These are phyloP conservation scores for Drosophila bipectinata DNA, from an alignment of 1,140 invertebrate species.

Conservation along the genomic window DNA sequence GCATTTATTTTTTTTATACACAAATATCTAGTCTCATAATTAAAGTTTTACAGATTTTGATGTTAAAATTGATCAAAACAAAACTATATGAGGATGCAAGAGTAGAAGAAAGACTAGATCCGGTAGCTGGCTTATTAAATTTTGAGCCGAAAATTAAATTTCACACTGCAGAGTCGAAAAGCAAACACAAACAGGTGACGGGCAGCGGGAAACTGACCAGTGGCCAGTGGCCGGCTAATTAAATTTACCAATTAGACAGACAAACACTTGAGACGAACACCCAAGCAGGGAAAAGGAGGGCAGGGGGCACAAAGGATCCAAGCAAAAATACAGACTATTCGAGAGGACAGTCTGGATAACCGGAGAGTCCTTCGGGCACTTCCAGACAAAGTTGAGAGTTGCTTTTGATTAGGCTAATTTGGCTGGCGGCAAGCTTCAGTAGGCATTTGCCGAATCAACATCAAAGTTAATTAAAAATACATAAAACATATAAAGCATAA, in stretches of 20 bases:
- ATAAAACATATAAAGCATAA: constrained; percentile 71
- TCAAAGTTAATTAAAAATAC: constrained; percentile 78
- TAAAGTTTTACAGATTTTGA: too few species aligned
- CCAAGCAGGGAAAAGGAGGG: constrained; percentile 14
- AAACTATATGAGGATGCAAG: too few species aligned
- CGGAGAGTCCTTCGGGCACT: constrained; percentile 17
- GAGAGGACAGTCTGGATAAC: neutral
- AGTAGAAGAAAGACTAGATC: neutral
- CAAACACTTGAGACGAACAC: constrained; percentile 66
- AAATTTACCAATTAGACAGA: constrained; percentile 75
- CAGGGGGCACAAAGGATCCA: neutral
- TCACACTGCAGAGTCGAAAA: constrained; percentile 23
- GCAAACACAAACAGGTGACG: constrained; percentile 28
- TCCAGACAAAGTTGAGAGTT: constrained; percentile 30
- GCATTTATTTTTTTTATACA: too few species aligned
- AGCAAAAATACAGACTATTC: constrained; percentile 3
- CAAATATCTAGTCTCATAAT: too few species aligned
- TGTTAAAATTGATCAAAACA: too few species aligned
- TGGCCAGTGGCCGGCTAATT: constrained; percentile 57
- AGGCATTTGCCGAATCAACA: constrained; percentile 43
- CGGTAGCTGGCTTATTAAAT: constrained; percentile 47
- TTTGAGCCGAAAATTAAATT: constrained; percentile 42
- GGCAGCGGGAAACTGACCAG: constrained; percentile 19
- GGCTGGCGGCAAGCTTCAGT: constrained; percentile 12
- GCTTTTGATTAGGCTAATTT: constrained; percentile 64